These are phyloP conservation scores for Streblospio benedicti DNA, from an alignment of 1,140 invertebrate species.

Conservation along the genomic window DNA sequence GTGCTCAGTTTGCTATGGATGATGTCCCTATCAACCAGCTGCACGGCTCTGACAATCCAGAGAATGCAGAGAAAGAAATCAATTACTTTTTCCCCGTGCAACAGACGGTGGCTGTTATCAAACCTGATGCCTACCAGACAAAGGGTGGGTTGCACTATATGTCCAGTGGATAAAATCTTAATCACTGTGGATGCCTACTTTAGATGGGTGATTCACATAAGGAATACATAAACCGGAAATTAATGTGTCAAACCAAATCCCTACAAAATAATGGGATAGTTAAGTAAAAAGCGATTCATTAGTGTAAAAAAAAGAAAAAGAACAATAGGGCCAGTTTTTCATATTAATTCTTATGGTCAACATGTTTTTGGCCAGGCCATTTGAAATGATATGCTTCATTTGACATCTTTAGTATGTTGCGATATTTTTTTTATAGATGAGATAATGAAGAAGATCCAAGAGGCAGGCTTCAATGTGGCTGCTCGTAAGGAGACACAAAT, in stretches of 20 bases:
- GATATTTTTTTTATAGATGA: slow-evolving; percentile 32
- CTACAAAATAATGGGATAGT: no score
- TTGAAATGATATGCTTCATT: background rate
- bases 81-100: slow-evolving; percentile 47
- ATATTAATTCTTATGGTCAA: background rate
- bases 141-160: slow-evolving; percentile 35
- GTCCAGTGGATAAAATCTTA: no score
- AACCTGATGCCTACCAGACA: slow-evolving; percentile 38
- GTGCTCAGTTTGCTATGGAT: slow-evolving; percentile 38
- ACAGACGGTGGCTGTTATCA: slow-evolving; percentile 44
- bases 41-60: slow-evolving; percentile 40
- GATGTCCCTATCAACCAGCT: slow-evolving; percentile 34
- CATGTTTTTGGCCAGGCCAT: background rate
- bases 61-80: slow-evolving; percentile 38
- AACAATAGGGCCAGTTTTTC: background rate
- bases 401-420: slow-evolving; percentile 4
- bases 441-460: slow-evolving; percentile 42
- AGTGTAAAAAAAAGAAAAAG: background rate
- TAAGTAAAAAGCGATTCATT: no score
- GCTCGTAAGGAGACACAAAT: slow-evolving; percentile 41
- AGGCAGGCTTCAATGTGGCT: slow-evolving; percentile 43
- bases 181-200: no score
- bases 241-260: no score
- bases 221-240: no score
- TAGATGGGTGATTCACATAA: no score